These are phyloP conservation scores for Dryobates pubescens DNA, from an alignment of 2,797 vertebrate species.

Conservation along the genomic window DNA sequence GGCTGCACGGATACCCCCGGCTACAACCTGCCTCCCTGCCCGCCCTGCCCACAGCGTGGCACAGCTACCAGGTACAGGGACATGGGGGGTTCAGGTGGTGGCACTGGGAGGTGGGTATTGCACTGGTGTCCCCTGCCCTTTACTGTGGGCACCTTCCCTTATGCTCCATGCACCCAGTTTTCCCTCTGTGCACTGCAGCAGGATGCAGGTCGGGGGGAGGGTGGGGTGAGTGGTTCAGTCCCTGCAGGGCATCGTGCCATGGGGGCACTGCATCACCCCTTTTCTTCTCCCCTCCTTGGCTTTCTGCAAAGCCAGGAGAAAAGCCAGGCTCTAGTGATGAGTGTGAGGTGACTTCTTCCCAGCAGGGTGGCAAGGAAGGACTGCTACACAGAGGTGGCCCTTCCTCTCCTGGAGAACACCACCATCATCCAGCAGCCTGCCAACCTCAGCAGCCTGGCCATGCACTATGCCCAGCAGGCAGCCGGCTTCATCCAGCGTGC, in stretches of 20 bases:
- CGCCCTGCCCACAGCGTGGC: constrained; percentile 75
- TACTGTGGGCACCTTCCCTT: neutral
- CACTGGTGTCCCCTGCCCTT: neutral
- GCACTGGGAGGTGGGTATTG: neutral
- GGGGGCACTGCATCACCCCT: accelerated
- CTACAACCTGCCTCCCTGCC: constrained; percentile 86
- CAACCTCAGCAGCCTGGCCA: constrained; percentile 83
- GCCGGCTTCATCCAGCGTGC: constrained; percentile 81
- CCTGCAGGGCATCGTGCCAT: accelerated
- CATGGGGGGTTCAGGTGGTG: accelerated
- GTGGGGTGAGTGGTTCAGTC: neutral
- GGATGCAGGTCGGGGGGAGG: accelerated
- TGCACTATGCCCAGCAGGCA: constrained; percentile 81
- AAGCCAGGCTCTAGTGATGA: accelerated
- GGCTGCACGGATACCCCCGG: constrained; percentile 92
- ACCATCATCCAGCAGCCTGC: constrained; percentile 89
- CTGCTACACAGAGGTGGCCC: constrained; percentile 83
- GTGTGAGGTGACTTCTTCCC: neutral
- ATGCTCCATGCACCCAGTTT: accelerated
- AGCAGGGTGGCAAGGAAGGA: constrained; percentile 5
- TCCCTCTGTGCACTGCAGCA: neutral
- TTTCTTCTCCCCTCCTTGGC: accelerated
- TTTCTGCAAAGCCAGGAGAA: neutral
- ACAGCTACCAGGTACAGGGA: constrained; percentile 70
- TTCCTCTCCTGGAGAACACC: constrained; percentile 91